Evolutionary conservation across 2,113 vertebrate species (phyloP).

Genomic region (Circaetus cinerascens): DNA sequence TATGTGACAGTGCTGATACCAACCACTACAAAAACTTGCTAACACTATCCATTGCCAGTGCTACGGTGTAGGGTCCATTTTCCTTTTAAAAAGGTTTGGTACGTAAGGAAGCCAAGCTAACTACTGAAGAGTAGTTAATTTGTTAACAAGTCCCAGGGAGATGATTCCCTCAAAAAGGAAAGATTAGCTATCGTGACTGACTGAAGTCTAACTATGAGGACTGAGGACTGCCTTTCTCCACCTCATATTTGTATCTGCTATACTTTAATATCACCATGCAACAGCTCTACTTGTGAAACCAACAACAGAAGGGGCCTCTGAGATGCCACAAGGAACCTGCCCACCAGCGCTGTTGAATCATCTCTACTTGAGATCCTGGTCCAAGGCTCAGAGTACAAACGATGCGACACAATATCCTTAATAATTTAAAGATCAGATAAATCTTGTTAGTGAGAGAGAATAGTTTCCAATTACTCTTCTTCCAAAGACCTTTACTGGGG

Average conservation of each 20-base stretch:
- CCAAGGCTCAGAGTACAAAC: not conserved
- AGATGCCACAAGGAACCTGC: not conserved
- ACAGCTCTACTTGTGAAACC: not conserved
- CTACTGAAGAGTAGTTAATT: not conserved
- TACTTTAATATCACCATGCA: not conserved
- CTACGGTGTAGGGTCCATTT: not conserved
- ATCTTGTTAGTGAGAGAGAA: not conserved
- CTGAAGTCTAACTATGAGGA: not conserved
- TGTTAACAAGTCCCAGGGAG: not conserved
- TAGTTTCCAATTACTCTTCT: not conserved
- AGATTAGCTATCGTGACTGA: not conserved
- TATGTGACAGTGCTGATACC: not conserved
- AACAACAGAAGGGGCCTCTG: not conserved
- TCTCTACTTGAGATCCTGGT: not conserved
- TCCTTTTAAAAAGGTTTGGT: not conserved
- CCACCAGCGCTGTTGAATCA: not conserved
- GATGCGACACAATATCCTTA: not conserved
- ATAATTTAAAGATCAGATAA: not conserved
- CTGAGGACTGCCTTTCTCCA: not conserved
- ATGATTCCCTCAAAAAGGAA: not conserved
- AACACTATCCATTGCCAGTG: not conserved
- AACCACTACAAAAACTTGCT: not conserved
- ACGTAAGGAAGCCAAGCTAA: not conserved
- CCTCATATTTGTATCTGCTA: not conserved
- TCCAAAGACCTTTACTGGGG: not conserved